Base-by-base conservation (phyloP, 30 jellyfish, hydroid and myxozoan species). In the Chrysaora quinquecirrha region DNA sequence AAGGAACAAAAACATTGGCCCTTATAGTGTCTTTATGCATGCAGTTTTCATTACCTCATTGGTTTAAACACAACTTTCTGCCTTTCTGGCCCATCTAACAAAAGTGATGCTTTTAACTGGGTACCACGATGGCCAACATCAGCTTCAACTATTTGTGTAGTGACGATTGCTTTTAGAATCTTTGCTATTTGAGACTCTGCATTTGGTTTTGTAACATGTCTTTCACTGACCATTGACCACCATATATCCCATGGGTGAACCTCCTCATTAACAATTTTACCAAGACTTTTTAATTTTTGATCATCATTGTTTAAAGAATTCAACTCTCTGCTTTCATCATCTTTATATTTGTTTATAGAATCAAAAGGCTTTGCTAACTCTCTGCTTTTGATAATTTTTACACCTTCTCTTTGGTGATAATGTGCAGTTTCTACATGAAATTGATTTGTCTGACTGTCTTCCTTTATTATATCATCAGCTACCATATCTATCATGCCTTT, bases 31-130 rank as follows among this genome's bases (percentile, higher is more conserved):
- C n/a, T n/a, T n/a, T n/a, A n/a, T n/a, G n/a, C n/a, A n/a, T n/a
- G n/a, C n/a, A n/a, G n/a, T 38, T 38, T 38, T 38, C 14, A 2
- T 46, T 56, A 93, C 98, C 99, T 82, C 91, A 49, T 94, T 30
- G 99, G 99, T 52, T 87, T 94, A 69, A 85, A 94, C 48, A 94
- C 97, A 25, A 76, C 99, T 24, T 63, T 58, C 24, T 94, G 99
- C 24, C 60, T 50, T 18, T 91, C 63, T 18, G 97, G 90, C 6
- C 99, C 99, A 66, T 88, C 97, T 60, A 94, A 74, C 14, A 32
- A 2, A 24, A 94, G 65, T 64, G 73, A 18, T 20, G 86, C 95
- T 83, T 94, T 94, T 49, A 94, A 71, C 85, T 94, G 99, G 12
- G 99, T 87, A 24, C 99, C 99, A 72, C 76, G 78, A 20, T 73